Conservation (phyloP, 2,888 invertebrate genomes). For the Synanthedon myopaeformis region DNA sequence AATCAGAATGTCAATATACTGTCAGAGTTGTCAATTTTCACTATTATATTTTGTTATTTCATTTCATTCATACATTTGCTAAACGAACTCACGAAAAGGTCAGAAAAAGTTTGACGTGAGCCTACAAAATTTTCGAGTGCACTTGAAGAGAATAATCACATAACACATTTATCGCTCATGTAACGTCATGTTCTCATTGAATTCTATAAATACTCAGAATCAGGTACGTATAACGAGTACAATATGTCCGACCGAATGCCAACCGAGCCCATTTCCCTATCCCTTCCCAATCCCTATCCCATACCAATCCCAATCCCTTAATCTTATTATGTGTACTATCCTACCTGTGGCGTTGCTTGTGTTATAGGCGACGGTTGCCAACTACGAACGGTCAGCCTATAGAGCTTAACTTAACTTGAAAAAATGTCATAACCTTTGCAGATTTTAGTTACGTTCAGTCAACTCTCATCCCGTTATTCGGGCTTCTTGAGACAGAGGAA, state of each 20-base stretch:
- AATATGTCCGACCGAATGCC: neutral
- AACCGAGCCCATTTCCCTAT: neutral
- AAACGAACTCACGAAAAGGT: slow-evolving; percentile 20
- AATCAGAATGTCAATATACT: too few species aligned
- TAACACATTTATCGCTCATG: slow-evolving; percentile 51
- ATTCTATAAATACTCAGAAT: slow-evolving; percentile 66
- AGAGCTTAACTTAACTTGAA: too few species aligned
- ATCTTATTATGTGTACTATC: too few species aligned
- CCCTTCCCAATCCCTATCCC: too few species aligned
- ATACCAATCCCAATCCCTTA: too few species aligned
- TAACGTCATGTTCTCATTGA: slow-evolving; percentile 68
- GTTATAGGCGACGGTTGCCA: too few species aligned
- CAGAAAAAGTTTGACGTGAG: slow-evolving; percentile 48
- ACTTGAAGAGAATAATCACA: slow-evolving; percentile 50
- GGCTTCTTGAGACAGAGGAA: slow-evolving; percentile 56
- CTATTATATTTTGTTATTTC: too few species aligned
- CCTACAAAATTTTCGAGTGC: slow-evolving; percentile 70
- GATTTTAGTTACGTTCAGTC: slow-evolving; percentile 66
- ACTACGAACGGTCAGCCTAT: too few species aligned
- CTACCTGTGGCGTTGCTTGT: too few species aligned
- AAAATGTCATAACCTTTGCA: slow-evolving; percentile 50
- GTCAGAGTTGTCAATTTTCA: too few species aligned
- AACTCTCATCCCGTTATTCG: slow-evolving; percentile 56
- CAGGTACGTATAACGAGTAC: slow-evolving; percentile 31
- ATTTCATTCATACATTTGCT: slow-evolving; percentile 15